Evolutionary conservation across 2,797 vertebrate genomes (phyloP).

Genomic region (Ctenochaetus hawaiiensis): DNA sequence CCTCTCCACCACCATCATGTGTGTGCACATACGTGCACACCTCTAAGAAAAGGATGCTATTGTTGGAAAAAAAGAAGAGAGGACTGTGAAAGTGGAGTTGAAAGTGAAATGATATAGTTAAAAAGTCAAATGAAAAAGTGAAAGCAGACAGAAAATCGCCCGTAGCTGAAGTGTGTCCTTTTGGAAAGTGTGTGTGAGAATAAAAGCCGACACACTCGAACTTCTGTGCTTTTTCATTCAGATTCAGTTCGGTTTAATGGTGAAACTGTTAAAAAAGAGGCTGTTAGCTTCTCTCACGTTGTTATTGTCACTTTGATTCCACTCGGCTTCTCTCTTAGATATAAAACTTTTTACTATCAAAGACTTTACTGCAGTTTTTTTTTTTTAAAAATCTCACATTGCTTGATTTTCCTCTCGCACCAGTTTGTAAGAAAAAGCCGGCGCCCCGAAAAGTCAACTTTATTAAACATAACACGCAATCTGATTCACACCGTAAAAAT

Average conservation of each 20-base stretch:
- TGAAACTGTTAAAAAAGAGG: constrained; percentile 26
- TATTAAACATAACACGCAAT: constrained; percentile 52
- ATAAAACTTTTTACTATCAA: no score
- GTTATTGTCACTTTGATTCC: constrained; percentile 2
- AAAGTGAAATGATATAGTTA: constrained; percentile 76
- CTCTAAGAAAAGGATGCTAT: constrained; percentile 79
- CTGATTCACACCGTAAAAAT: constrained; percentile 56
- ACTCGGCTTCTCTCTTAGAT: not conserved
- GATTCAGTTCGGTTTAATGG: constrained; percentile 16
- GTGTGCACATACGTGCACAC: constrained; percentile 52
- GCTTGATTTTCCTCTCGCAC: not conserved
- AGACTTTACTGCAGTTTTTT: not conserved
- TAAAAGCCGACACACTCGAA: not conserved
- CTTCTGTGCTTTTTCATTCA: constrained; percentile 17
- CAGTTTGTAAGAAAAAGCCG: not conserved
- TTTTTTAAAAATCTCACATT: not conserved
- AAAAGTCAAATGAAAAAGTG: constrained; percentile 75
- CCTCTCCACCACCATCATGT: no score
- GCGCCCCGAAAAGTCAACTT: constrained; percentile 24
- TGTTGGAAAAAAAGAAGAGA: constrained; percentile 84
- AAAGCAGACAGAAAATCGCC: constrained; percentile 52
- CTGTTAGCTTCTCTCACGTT: constrained; percentile 1
- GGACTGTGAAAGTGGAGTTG: constrained; percentile 72
- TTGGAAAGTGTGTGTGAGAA: constrained; percentile 10
- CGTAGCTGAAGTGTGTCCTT: constrained; percentile 60